Conservation (phyloP, 2,797 vertebrate species). For the Loriculus beryllinus region DNA sequence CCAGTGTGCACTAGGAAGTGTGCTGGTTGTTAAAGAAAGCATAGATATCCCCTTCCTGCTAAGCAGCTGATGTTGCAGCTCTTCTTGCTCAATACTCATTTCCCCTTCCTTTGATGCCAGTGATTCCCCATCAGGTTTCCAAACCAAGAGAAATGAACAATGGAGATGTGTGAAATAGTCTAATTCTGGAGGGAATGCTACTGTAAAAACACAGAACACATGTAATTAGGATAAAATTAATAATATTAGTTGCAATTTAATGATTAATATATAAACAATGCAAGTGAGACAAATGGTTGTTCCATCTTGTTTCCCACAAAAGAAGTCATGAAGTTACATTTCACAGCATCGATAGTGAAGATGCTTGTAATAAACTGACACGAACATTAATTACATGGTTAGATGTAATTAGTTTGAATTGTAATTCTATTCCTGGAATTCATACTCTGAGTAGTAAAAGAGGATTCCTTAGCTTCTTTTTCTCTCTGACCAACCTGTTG, state of each 20-base stretch:
- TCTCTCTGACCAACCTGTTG: not conserved
- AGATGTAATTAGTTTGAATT: slow-evolving; percentile 39
- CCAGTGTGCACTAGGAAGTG: not conserved
- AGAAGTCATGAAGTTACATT: slow-evolving; percentile 37
- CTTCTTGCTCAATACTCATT: not conserved
- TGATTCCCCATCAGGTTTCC: slow-evolving; percentile 14
- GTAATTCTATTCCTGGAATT: not conserved
- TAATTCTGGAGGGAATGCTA: slow-evolving; percentile 30
- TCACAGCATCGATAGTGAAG: not conserved
- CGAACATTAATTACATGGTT: slow-evolving; percentile 3
- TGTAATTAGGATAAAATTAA: slow-evolving; percentile 52
- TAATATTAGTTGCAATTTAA: slow-evolving; percentile 35
- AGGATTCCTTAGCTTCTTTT: not conserved
- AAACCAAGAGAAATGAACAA: slow-evolving; percentile 2
- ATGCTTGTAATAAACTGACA: slow-evolving; percentile 26
- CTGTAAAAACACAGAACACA: slow-evolving; percentile 15
- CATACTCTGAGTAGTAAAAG: not conserved
- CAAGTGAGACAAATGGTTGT: slow-evolving; percentile 31
- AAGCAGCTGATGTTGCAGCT: slow-evolving; percentile 2
- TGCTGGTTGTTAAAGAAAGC: not conserved
- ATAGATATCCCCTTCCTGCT: not conserved
- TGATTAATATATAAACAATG: slow-evolving; percentile 33
- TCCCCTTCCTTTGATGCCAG: not conserved
- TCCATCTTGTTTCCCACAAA: not conserved
- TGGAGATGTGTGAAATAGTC: not conserved